phyloP scores from a whole-genome alignment of 2,888 invertebrate species.

The Plagodis dolabraria region DNA sequence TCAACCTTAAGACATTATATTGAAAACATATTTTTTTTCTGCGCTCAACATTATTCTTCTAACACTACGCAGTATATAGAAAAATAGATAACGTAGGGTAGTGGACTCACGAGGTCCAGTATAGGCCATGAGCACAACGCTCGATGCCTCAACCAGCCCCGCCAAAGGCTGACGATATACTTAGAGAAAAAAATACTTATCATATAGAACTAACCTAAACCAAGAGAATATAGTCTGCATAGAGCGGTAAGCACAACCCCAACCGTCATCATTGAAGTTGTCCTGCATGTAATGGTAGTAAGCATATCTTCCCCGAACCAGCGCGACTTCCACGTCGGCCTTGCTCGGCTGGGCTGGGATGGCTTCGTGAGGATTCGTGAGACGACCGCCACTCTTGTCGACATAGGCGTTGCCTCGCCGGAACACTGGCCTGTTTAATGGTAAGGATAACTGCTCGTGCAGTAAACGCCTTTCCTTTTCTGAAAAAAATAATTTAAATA shows the following conservation, averaged over 20 bases:
- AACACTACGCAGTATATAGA: background rate
- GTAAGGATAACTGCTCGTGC: constrained; percentile 89
- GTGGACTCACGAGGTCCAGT: too few species aligned
- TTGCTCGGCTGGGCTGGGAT: constrained; percentile 66
- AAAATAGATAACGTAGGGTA: too few species aligned
- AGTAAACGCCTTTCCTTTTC: constrained; percentile 87
- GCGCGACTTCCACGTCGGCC: constrained; percentile 57
- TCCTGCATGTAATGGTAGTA: constrained; percentile 99
- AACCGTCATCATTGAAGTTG: constrained; percentile 97
- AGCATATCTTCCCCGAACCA: constrained; percentile 93
- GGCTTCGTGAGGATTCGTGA: constrained; percentile 91
- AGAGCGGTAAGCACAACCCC: constrained; percentile 99
- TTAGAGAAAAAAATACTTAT: too few species aligned
- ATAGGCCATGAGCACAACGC: too few species aligned
- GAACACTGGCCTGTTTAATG: constrained; percentile 89
- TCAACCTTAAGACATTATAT: too few species aligned
- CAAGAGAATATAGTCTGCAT: constrained; percentile 98
- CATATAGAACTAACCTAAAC: constrained; percentile 86
- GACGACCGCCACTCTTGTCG: constrained; percentile 80
- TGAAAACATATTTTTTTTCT: too few species aligned
- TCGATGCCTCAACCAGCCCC: too few species aligned
- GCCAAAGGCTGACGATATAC: too few species aligned
- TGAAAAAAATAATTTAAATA: constrained; percentile 50
- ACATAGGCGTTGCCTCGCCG: constrained; percentile 88
- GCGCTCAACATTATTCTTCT: too few species aligned